These are phyloP conservation scores for Nylanderia fulva DNA, from an alignment of 1,140 invertebrate genomes.

Conservation along the genomic window DNA sequence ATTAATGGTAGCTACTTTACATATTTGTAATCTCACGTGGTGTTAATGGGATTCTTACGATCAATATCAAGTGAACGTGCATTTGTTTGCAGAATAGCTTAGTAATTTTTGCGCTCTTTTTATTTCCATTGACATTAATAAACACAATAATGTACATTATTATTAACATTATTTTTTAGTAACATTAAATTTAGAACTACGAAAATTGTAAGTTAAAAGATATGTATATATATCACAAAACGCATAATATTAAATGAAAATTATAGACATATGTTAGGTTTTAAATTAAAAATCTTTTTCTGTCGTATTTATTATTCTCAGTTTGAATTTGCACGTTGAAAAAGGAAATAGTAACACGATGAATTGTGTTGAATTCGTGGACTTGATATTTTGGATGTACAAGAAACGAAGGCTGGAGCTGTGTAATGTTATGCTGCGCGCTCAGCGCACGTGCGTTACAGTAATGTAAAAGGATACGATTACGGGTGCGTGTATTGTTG, in stretches of 20 bases:
- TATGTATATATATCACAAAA: neutral
- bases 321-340: neutral
- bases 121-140: neutral
- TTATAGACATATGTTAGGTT: neutral
- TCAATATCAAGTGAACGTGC: neutral
- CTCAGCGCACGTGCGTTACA: neutral
- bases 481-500: conserved; percentile 3
- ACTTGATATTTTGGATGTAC: neutral
- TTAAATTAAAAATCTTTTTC: neutral
- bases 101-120: neutral
- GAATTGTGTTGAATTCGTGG: neutral
- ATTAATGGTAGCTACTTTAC: conserved; percentile 2
- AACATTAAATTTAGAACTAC: neutral
- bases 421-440: neutral
- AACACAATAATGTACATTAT: neutral
- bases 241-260: neutral
- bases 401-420: neutral
- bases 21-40: neutral
- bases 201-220: neutral
- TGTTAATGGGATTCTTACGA: neutral
- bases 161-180: neutral
- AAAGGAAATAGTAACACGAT: neutral
- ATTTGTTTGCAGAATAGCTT: neutral
- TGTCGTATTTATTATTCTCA: neutral
- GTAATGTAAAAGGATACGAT: neutral